Percentiles rank a stretch among this genome's conserved stretches.
Conservation (phyloP, 2,797 vertebrate genomes). For the Fringilla coelebs region DNA sequence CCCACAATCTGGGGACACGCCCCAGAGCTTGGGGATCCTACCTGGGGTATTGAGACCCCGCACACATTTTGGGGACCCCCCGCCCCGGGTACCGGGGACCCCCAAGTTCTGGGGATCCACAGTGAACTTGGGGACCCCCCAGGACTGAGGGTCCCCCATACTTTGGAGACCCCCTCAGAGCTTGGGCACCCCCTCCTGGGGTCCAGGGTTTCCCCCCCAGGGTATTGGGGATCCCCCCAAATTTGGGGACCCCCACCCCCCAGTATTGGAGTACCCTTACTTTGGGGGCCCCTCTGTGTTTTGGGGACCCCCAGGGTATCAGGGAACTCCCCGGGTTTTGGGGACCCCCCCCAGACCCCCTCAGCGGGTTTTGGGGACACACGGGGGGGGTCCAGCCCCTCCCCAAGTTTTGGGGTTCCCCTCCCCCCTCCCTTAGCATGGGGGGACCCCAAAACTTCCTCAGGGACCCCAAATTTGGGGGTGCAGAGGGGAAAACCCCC, state of each 20-base stretch:
- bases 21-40: background rate
- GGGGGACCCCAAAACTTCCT: background rate
- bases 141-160: background rate
- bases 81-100: too few species aligned
- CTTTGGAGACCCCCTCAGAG: background rate
- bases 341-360: background rate
- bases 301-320: background rate
- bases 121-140: background rate
- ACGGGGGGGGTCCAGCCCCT: background rate
- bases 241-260: background rate
- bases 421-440: background rate
- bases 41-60: background rate
- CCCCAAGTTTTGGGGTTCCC: background rate
- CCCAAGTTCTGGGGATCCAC: background rate
- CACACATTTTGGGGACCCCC: background rate
- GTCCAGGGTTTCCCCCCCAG: background rate
- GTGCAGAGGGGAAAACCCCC: too few species aligned
- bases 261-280: background rate
- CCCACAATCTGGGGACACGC: background rate
- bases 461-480: background rate
- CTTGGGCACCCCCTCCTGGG: background rate
- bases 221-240: background rate
- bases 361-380: too few species aligned
- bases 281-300: background rate
- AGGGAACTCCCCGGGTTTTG: background rate